These are phyloP conservation scores for Haliclona indistincta DNA, from an alignment of 37 sponge, comb jelly and placozoan species.

Conservation along the genomic window DNA sequence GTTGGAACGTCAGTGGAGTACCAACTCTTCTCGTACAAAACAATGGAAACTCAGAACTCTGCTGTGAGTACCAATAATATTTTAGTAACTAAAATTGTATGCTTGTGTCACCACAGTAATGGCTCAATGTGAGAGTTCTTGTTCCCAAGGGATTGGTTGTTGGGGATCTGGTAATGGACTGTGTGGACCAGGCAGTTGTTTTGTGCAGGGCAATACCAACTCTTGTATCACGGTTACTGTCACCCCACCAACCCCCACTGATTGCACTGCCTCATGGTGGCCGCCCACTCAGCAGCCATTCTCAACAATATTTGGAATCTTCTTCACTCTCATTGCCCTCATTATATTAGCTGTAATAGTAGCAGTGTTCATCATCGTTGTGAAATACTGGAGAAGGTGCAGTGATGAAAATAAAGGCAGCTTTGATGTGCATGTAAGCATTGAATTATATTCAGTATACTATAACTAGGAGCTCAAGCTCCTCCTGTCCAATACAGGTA, in stretches of 20 bases:
- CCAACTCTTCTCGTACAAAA: conserved; percentile 64
- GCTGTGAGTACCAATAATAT: conserved; percentile 65
- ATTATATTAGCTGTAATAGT: conserved; percentile 29
- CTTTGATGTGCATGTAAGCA: conserved; percentile 41
- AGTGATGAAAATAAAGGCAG: conserved; percentile 28
- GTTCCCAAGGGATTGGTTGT: conserved; percentile 23
- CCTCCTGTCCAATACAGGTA: too few relatives aligned
- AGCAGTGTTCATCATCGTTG: background rate
- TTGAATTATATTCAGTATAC: too few relatives aligned
- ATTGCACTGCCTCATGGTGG: background rate
- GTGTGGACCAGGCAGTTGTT: conserved; percentile 21
- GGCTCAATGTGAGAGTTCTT: conserved; percentile 40
- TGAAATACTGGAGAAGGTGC: background rate
- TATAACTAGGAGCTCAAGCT: too few relatives aligned
- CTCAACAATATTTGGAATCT: conserved; percentile 25
- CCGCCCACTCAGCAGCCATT: conserved; percentile 33
- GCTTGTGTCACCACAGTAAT: conserved; percentile 1
- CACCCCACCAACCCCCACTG: background rate
- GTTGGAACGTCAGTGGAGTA: conserved; percentile 39
- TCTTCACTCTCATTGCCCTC: conserved; percentile 22
- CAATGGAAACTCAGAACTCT: conserved; percentile 43
- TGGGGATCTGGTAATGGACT: conserved; percentile 37
- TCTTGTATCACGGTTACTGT: conserved; percentile 2
- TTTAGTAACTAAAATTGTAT: background rate
- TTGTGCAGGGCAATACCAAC: background rate